phyloP scores from a whole-genome alignment of 1,140 invertebrate species.

The Ephestia elutella region DNA sequence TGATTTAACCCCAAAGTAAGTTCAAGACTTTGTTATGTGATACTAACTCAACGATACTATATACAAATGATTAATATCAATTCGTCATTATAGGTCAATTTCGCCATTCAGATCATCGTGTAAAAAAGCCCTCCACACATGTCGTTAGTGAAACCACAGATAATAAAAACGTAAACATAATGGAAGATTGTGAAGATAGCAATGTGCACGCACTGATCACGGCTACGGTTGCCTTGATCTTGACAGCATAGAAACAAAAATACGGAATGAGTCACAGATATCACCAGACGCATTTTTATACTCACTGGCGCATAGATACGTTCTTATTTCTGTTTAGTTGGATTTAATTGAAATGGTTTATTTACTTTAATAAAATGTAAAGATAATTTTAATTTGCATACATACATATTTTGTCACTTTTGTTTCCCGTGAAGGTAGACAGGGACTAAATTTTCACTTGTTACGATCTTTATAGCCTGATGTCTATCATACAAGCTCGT shows the following conservation, averaged over 20 bases:
- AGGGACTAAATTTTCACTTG: no score
- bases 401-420: no score
- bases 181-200: conserved; percentile 2
- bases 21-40: no score
- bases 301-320: conserved; percentile 5
- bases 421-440: no score
- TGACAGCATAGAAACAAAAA: conserved; percentile 19
- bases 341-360: no score
- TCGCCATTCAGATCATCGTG: not conserved
- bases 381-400: no score
- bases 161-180: conserved; percentile 3
- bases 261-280: conserved; percentile 20
- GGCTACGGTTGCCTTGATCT: conserved; percentile 25
- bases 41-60: no score
- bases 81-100: not conserved
- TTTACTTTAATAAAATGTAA: no score
- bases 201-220: conserved; percentile 25
- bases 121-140: not conserved
- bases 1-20: no score
- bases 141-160: not conserved
- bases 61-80: no score
- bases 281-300: conserved; percentile 21
- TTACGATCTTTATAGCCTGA: no score
- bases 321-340: not conserved
- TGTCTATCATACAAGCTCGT: no score